Conservation (phyloP, 2,797 vertebrate species). For the Gobio occitaniae region DNA sequence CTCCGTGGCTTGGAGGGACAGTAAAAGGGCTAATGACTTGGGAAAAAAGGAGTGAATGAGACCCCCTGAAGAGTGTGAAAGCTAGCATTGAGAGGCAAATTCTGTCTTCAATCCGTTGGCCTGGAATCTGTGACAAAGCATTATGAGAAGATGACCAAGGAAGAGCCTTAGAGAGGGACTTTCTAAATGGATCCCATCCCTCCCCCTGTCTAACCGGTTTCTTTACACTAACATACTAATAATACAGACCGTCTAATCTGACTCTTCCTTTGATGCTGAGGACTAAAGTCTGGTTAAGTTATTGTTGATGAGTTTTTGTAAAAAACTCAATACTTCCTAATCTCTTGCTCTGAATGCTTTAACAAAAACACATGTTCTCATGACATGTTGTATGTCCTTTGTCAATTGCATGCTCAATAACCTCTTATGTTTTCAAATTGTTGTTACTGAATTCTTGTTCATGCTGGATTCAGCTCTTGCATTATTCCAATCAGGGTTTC, state of each 20-base stretch:
- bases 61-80: constrained; percentile 45
- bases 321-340: neutral
- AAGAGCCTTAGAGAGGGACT: neutral
- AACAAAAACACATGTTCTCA: neutral
- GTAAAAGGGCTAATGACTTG: constrained; percentile 38
- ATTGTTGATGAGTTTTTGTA: constrained; percentile 12
- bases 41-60: constrained; percentile 35
- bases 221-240: constrained; percentile 25
- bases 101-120: constrained; percentile 18
- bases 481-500: neutral
- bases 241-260: constrained; percentile 26
- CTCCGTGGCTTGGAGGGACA: constrained; percentile 11
- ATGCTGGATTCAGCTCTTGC: neutral
- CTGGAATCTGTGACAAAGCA: constrained; percentile 52
- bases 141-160: constrained; percentile 30
- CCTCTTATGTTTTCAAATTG: neutral
- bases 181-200: constrained; percentile 39
- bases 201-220: constrained; percentile 51
- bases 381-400: neutral
- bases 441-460: neutral
- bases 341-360: neutral
- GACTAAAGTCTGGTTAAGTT: neutral
- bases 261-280: constrained; percentile 39
- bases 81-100: constrained; percentile 51
- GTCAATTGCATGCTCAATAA: neutral